These are phyloP conservation scores for Noctilio leporinus DNA, from an alignment of 2,113 vertebrate species.

Conservation along the genomic window DNA sequence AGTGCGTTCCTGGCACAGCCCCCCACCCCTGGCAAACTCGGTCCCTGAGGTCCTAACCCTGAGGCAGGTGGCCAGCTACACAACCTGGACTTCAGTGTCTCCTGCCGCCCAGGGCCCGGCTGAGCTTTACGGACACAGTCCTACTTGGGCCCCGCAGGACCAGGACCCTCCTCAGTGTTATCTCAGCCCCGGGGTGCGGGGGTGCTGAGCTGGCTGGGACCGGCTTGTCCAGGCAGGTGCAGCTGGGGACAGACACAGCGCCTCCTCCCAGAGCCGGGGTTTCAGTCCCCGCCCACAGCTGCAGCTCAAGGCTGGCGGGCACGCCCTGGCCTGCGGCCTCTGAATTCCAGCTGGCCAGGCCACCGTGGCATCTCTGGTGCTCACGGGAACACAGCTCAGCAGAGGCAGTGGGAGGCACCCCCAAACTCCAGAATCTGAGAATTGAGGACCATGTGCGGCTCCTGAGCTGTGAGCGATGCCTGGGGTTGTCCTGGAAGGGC, in stretches of 20 bases:
- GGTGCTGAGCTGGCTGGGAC: fast-evolving
- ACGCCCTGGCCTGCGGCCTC: fast-evolving
- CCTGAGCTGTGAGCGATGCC: fast-evolving
- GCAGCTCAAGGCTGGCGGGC: fast-evolving
- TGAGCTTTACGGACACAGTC: not conserved
- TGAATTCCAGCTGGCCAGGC: fast-evolving
- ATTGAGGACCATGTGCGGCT: fast-evolving
- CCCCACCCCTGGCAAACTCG: too few species aligned
- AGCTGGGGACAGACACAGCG: fast-evolving
- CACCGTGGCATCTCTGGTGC: fast-evolving
- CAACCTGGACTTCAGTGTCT: not conserved
- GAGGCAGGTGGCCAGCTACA: fast-evolving
- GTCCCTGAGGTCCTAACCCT: fast-evolving
- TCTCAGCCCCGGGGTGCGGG: fast-evolving
- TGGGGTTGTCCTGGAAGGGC: fast-evolving
- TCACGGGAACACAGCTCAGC: fast-evolving
- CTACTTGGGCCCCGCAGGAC: fast-evolving
- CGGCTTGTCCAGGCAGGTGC: fast-evolving
- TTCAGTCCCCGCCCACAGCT: fast-evolving
- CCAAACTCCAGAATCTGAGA: fast-evolving
- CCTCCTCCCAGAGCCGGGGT: fast-evolving
- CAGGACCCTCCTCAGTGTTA: fast-evolving
- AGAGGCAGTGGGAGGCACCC: not conserved
- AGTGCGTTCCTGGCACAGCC: fast-evolving
- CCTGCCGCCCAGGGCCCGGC: not conserved